A percentile compares a stretch with the other conserved stretches of the same genome.
Conservation (phyloP, 2,888 invertebrate genomes). For the Eilema depressum region DNA sequence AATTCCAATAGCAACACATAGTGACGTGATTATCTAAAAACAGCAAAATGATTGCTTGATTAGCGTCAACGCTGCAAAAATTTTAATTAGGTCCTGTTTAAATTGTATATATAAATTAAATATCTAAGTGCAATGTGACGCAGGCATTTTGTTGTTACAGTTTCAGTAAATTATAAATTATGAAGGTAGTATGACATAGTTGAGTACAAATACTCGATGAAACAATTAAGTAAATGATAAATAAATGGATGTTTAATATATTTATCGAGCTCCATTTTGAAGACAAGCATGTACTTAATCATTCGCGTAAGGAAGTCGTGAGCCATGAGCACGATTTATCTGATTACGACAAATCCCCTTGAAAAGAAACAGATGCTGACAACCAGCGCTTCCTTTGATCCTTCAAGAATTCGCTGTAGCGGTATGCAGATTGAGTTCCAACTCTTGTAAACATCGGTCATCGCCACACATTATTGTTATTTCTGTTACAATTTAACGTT, state of each 20-base stretch:
- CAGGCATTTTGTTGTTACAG: background rate
- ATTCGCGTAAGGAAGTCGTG: slow-evolving; percentile 70
- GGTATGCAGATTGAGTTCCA: slow-evolving; percentile 61
- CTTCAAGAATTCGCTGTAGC: slow-evolving; percentile 66
- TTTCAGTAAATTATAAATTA: background rate
- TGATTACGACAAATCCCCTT: slow-evolving; percentile 74
- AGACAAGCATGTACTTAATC: slow-evolving; percentile 45
- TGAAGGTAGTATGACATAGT: background rate
- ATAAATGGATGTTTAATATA: slow-evolving; percentile 17
- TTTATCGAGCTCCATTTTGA: slow-evolving; percentile 29
- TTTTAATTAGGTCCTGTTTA: background rate
- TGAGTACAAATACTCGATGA: background rate
- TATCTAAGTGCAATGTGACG: background rate
- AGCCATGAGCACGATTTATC: slow-evolving; percentile 71
- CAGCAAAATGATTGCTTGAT: background rate
- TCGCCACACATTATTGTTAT: slow-evolving; percentile 66
- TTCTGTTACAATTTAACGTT: slow-evolving; percentile 58
- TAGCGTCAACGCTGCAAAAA: slow-evolving; percentile 5
- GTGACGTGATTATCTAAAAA: background rate
- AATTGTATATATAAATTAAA: background rate
- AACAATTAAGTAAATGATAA: background rate
- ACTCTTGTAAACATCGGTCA: slow-evolving; percentile 67
- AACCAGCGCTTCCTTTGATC: slow-evolving; percentile 72
- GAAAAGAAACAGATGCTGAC: slow-evolving; percentile 73
- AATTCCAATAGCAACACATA: too few relatives aligned